phyloP scores from a whole-genome alignment of 2,888 invertebrate species.

The Hirtodrosophila histrioides region DNA sequence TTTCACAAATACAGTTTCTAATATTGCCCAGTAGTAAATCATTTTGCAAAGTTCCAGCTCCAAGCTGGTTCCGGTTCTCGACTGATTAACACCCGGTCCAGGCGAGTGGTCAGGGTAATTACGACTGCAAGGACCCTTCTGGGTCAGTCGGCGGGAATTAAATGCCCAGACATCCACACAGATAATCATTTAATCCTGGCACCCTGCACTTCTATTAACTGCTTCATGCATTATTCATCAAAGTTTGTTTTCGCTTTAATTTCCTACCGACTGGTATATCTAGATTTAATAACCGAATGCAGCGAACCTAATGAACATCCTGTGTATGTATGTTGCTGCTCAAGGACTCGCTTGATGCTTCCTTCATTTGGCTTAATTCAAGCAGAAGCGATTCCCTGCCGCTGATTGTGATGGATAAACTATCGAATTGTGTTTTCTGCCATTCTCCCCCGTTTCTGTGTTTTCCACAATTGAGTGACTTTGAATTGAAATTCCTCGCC shows the following conservation, averaged over 20 bases:
- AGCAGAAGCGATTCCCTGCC: slow-evolving; percentile 73
- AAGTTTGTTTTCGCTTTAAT: slow-evolving; percentile 34
- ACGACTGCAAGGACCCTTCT: slow-evolving; percentile 12
- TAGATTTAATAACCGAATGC: slow-evolving; percentile 72
- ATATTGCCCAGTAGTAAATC: slow-evolving; percentile 47
- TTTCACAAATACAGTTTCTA: slow-evolving; percentile 33
- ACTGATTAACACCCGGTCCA: slow-evolving; percentile 44
- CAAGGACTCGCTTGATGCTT: slow-evolving; percentile 14
- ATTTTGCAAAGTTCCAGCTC: slow-evolving; percentile 31
- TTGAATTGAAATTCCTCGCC: slow-evolving; percentile 66
- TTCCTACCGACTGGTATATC: slow-evolving; percentile 40
- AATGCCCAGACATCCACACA: slow-evolving; percentile 27
- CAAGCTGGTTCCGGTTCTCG: slow-evolving; percentile 18
- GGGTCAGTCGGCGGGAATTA: slow-evolving; percentile 44
- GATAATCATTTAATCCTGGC: slow-evolving; percentile 74
- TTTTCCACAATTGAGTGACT: slow-evolving; percentile 65
- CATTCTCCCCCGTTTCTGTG: background rate
- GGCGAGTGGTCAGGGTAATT: slow-evolving; percentile 56
- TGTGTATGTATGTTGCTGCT: slow-evolving; percentile 35
- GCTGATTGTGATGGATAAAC: slow-evolving; percentile 80
- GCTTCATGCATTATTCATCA: slow-evolving; percentile 75
- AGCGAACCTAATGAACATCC: slow-evolving; percentile 79
- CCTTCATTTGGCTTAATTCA: slow-evolving; percentile 63
- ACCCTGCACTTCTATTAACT: slow-evolving; percentile 50
- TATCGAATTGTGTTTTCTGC: slow-evolving; percentile 40